Evolutionary conservation across 2,113 vertebrate species (phyloP).

Genomic region (Microtus montanus): DNA sequence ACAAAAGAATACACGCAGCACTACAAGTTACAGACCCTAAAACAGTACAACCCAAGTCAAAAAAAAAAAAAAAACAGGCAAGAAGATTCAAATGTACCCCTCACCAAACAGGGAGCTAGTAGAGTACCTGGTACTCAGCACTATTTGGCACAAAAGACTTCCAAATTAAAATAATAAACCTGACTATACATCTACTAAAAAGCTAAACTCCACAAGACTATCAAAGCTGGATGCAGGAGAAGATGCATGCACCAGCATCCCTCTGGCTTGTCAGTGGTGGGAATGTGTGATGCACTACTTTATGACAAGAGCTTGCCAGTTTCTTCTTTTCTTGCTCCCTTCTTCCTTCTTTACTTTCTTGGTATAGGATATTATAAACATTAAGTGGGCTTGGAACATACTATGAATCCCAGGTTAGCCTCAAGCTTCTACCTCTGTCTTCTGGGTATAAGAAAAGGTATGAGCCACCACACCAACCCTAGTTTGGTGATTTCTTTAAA

Average conservation of each 20-base stretch:
- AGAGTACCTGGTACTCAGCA: not conserved
- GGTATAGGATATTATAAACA: not conserved
- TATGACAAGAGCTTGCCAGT: not conserved
- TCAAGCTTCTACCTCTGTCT: not conserved
- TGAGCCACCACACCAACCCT: not conserved
- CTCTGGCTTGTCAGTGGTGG: not conserved
- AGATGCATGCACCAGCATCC: not conserved
- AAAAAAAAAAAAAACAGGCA: not conserved
- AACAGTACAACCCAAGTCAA: not conserved
- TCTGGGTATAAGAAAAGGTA: not conserved
- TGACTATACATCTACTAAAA: not conserved
- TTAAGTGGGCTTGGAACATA: not conserved
- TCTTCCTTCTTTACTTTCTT: not conserved
- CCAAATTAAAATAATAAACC: conserved; percentile 21
- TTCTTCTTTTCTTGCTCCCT: not conserved
- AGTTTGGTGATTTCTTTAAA: not conserved
- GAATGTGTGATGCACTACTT: not conserved
- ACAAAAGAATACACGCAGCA: not conserved
- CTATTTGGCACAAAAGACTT: not conserved
- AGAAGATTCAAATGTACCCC: not conserved
- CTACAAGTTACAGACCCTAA: conserved; percentile 2
- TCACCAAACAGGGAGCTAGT: not conserved
- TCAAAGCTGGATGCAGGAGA: not conserved
- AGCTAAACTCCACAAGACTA: not conserved
- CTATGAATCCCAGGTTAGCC: not conserved